phyloP scores from a whole-genome alignment of 2,113 vertebrate species.

The Gadus macrocephalus region DNA sequence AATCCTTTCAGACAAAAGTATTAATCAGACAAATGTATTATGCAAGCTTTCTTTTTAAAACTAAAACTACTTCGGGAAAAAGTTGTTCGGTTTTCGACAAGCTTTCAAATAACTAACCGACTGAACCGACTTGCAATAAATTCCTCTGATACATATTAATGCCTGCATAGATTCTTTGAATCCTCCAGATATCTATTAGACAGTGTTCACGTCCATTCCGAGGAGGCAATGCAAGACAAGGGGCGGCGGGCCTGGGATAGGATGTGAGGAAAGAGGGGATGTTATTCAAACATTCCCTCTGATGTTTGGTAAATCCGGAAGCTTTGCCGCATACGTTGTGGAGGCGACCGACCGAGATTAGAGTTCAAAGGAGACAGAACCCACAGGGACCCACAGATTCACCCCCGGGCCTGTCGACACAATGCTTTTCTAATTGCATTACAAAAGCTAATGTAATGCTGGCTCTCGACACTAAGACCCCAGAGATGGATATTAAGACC shows the following conservation, averaged over 20 bases:
- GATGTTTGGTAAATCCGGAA: conserved; percentile 37
- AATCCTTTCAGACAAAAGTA: no score
- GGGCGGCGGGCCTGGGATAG: background rate
- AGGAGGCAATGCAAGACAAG: conserved; percentile 7
- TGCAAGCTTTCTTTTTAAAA: no score
- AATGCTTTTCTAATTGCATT: conserved; percentile 8
- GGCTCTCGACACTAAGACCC: conserved; percentile 9
- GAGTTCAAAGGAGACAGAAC: conserved; percentile 21
- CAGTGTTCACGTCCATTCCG: no score
- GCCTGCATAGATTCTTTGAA: no score
- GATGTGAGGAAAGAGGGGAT: conserved; percentile 4
- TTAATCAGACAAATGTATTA: no score
- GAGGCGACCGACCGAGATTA: conserved; percentile 26
- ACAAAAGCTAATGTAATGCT: conserved; percentile 3
- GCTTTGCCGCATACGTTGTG: conserved; percentile 36
- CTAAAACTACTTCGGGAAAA: no score
- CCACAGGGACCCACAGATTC: background rate
- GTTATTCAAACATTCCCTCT: conserved; percentile 37
- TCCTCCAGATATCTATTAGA: no score
- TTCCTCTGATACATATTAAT: no score
- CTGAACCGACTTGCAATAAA: no score
- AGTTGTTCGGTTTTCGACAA: no score
- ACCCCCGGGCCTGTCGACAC: background rate
- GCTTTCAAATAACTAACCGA: no score
- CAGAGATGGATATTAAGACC: no score